Evolutionary conservation across 1,140 invertebrate species (phyloP), one percentile per base, ranked within the genome.

Genomic region (Uloborus diversus): DNA sequence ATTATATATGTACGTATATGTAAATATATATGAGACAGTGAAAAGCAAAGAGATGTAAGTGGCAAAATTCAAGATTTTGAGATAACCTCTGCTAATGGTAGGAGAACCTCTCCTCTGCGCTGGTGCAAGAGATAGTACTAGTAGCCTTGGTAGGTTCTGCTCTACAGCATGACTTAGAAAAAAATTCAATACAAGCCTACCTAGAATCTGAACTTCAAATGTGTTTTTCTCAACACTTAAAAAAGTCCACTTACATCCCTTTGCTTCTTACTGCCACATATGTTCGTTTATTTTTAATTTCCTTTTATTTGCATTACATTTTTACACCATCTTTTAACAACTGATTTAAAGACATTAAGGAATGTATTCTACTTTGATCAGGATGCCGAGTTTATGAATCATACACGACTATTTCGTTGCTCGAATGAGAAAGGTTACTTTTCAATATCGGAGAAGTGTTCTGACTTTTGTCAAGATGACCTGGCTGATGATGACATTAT

Each of bases 361-460:
- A 23, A 64, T 49, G 13, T 51, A 30, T 68, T 27, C 27, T 68
- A 13, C 28, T 30, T 49, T 9, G 3, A n/a, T n/a, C 84, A 90
- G 62, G 92, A 96, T 86, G 96, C 96, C 0, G 92, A 94, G 65
- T 99, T 94, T 84, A 98, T 99, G 93, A 91, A 96, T 83, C 94
- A 94, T 86, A 96, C 96, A 2, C 89, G 98, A 80, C 88, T 99
- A 9, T 99, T 99, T 87, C 91, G 98, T 28, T 99, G 98, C 88
- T 99, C 97, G 9, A 99, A 99, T 87, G 98, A 99, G 85, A 99
- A 99, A 86, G 98, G 98, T 27, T 99, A 99, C 87, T 99, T 99
- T 85, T 95, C 95, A 4, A 96, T 99, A 7, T 98, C 97, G 27
- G 98, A 99, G 87, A 99, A 99, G 86, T 99, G 98, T 88, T 95